Evolutionary conservation across 2,113 vertebrate genomes (phyloP), one percentile per base, ranked within the genome.

Genomic region (Crocuta crocuta): DNA sequence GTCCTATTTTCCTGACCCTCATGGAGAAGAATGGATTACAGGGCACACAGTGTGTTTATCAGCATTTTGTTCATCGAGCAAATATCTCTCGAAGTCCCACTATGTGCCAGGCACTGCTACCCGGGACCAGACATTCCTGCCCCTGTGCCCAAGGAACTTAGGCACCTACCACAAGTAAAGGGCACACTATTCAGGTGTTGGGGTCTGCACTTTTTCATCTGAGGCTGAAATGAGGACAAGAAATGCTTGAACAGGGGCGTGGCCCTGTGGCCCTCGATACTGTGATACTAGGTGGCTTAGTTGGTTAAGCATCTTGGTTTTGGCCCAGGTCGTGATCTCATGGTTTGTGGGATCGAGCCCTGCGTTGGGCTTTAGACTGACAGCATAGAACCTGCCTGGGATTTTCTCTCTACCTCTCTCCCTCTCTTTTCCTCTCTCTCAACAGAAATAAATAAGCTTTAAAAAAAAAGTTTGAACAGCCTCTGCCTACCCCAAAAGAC

Each of bases 361-460:
- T 21, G 8, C 8, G 0, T 9, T 0, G 8, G 58, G 5, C 58
- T 61, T 61, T 61, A 21, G 0, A 2, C 21, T 61, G 58, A 61
- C 58, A 23, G 58, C 21, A 21, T 61, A 21, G 8, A 61, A 8
- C 58, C 58, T 61, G 58, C 58, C 23, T 61, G 58, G 58, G 58
- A 61, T 61, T 61, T 21, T 61, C 58, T 61, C 58, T 61, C 58
- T 61, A 21, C 21, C 58, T 21, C 58, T 61, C 21, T 61, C 2
- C 16, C 58, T 61, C 58, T 21, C 58, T 61, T 7, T 61, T 0
- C 16, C 58, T 61, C 21, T 61, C 21, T 61, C 58, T 61, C 55
- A 58, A 58, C 19, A 61, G 8, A 61, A 23, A 61, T 23, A 61
- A 61, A 23, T 61, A 61, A 61, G 58, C 58, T 23, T 8, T 24